Conservation (phyloP, 2,888 invertebrate species). For the Argyresthia goedartella region DNA sequence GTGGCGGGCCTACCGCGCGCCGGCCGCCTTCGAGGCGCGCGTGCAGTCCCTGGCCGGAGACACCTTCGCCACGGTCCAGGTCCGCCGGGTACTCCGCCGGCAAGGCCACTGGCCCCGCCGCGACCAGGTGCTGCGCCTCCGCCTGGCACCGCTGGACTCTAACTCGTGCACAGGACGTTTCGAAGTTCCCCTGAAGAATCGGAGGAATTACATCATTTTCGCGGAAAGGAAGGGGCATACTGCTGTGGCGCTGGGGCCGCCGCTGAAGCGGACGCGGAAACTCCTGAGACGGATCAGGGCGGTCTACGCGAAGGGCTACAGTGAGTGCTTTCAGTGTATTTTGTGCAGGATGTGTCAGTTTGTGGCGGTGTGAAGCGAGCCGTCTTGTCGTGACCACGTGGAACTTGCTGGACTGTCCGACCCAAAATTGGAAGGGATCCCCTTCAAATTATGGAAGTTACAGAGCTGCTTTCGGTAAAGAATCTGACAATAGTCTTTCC, state of each 20-base stretch:
- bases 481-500: too few relatives aligned
- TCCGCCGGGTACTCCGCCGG: slow-evolving; percentile 47
- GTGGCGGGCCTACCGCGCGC: slow-evolving; percentile 65
- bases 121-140: slow-evolving; percentile 45
- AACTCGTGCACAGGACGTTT: slow-evolving; percentile 54
- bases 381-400: slow-evolving; percentile 23
- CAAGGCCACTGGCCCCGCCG: slow-evolving; percentile 59
- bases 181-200: slow-evolving; percentile 57
- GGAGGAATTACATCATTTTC: slow-evolving; percentile 62
- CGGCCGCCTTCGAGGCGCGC: slow-evolving; percentile 63
- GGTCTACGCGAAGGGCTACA: slow-evolving; percentile 63
- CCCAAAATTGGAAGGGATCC: too few relatives aligned
- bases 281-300: slow-evolving; percentile 56
- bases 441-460: background rate
- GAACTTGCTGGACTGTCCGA: slow-evolving; percentile 15
- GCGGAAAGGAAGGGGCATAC: slow-evolving; percentile 56
- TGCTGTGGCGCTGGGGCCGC: slow-evolving; percentile 60
- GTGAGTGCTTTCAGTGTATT: slow-evolving; percentile 49
- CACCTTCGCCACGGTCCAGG: slow-evolving; percentile 54
- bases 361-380: slow-evolving; percentile 6
- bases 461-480: too few relatives aligned
- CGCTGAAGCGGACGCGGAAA: slow-evolving; percentile 51
- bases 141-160: slow-evolving; percentile 34
- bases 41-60: slow-evolving; percentile 51
- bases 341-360: slow-evolving; percentile 10